Evolutionary conservation across 2,113 vertebrate genomes (phyloP).

Genomic region (Gnathonemus longibarbis): DNA sequence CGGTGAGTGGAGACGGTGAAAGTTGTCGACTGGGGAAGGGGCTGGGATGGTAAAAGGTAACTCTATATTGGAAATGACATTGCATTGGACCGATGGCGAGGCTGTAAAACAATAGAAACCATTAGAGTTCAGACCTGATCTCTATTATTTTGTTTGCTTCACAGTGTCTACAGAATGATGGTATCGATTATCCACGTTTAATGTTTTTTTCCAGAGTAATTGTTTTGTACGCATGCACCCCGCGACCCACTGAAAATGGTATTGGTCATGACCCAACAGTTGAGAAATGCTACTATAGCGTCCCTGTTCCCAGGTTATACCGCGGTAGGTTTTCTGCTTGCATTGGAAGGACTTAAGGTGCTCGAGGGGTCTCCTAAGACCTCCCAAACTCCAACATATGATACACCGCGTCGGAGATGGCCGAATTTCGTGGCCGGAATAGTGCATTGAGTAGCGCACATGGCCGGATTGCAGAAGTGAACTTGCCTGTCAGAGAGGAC

Average conservation of each 20-base stretch:
- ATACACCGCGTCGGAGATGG: slow-evolving; percentile 70
- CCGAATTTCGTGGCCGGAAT: slow-evolving; percentile 65
- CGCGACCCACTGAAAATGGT: background rate
- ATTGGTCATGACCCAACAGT: background rate
- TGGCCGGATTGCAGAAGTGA: slow-evolving; percentile 40
- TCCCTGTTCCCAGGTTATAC: slow-evolving; percentile 59
- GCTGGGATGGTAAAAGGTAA: background rate
- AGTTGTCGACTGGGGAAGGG: background rate
- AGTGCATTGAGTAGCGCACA: slow-evolving; percentile 55
- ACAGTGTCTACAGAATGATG: no score
- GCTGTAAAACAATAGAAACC: no score
- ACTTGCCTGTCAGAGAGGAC: slow-evolving; percentile 64
- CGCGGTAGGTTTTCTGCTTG: slow-evolving; percentile 56
- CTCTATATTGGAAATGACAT: background rate
- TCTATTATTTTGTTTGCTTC: no score
- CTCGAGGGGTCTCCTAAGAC: slow-evolving; percentile 66
- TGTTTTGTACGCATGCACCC: background rate
- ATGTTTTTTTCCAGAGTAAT: no score
- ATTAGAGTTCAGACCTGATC: no score
- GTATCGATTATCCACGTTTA: no score
- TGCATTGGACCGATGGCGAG: background rate
- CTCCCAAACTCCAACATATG: slow-evolving; percentile 74
- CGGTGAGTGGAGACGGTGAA: background rate
- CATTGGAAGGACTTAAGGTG: slow-evolving; percentile 68
- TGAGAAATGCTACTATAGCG: background rate